These are phyloP conservation scores for Eremobia ochroleuca DNA, from an alignment of 2,888 invertebrate species.

Conservation along the genomic window DNA sequence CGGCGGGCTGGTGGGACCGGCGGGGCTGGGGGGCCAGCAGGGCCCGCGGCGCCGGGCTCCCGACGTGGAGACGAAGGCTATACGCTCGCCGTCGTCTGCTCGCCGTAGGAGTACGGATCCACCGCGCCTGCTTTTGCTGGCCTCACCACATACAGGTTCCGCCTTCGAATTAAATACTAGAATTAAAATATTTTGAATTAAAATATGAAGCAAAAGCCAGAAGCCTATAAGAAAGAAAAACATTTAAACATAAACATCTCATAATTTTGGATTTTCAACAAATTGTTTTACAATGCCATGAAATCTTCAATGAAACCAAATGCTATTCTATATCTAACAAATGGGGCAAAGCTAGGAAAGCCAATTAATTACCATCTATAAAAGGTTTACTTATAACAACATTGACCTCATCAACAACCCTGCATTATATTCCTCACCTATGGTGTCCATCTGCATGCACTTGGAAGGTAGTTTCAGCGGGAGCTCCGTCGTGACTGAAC, in stretches of 20 bases:
- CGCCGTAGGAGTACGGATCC: slow-evolving; percentile 92
- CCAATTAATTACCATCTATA: not conserved
- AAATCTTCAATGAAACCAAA: not conserved
- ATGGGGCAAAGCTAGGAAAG: slow-evolving; percentile 30
- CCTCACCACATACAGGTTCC: slow-evolving; percentile 92
- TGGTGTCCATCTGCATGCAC: slow-evolving; percentile 93
- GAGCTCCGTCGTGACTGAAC: slow-evolving; percentile 92
- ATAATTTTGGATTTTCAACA: not conserved
- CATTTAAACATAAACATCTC: not conserved
- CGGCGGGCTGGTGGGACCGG: slow-evolving; percentile 30
- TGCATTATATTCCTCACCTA: slow-evolving; percentile 81
- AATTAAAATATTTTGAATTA: slow-evolving; percentile 83
- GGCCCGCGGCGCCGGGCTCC: slow-evolving; percentile 39
- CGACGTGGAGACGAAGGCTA: slow-evolving; percentile 71
- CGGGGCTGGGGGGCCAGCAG: slow-evolving; percentile 19
- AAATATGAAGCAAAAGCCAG: slow-evolving; percentile 48
- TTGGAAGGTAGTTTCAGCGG: slow-evolving; percentile 92
- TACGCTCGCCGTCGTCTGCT: slow-evolving; percentile 82
- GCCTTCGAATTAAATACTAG: slow-evolving; percentile 91
- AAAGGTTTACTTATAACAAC: not conserved
- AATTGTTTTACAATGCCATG: not conserved
- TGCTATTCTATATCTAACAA: not conserved
- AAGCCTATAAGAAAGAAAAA: slow-evolving; percentile 4
- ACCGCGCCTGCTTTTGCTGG: slow-evolving; percentile 89
- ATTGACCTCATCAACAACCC: not conserved